Evolutionary conservation across 2,888 invertebrate species (phyloP), one percentile per base, ranked within the genome.

Genomic region (Drosophila setosimentum): DNA sequence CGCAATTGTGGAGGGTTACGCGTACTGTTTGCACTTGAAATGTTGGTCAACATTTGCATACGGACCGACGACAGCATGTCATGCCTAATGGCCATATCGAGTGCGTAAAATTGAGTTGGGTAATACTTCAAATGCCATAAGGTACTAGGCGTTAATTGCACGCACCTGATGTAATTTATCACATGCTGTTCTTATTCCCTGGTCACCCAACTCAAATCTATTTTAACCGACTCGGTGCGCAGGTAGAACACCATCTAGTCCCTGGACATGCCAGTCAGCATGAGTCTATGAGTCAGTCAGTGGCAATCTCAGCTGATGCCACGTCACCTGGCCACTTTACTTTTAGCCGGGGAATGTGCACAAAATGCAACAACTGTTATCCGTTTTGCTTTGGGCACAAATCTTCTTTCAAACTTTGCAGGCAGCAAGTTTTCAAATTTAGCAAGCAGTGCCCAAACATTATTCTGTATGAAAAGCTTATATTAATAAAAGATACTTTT

Each of bases 341-440:
- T 74, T 55, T 33, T 30, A 30, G 13, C 55, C 65, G 62, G 2
- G 29, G 11, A 29, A 18, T 42, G 37, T 35, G 32, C 62, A 59
- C 24, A 57, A 35, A 55, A 1, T 27, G 49, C 65, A 48, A 33
- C 57, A 62, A 33, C 42, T 60, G 65, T 63, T 51, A 32, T 32
- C 40, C 51, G 37, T n/a, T 48, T 32, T 65, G 61, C 50, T 64
- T 66, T 58, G 64, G 54, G 16, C 35, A 32, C 11, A 57, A 66
- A 71, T 60, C 60, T 61, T 49, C 30, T 49, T 32, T 33, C 30
- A 74, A 84, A 87, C 75, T 86, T 87, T 70, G 21, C 51, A 42
- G 51, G 51, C 66, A 70, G 42, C 68, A 85, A 88, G 78, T 88
- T 85, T 85, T 86, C 86, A 89, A 81, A 85, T 85, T 86, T 83